Conservation (phyloP, 2,797 vertebrate genomes). For the Eurystomus glaucurus region DNA sequence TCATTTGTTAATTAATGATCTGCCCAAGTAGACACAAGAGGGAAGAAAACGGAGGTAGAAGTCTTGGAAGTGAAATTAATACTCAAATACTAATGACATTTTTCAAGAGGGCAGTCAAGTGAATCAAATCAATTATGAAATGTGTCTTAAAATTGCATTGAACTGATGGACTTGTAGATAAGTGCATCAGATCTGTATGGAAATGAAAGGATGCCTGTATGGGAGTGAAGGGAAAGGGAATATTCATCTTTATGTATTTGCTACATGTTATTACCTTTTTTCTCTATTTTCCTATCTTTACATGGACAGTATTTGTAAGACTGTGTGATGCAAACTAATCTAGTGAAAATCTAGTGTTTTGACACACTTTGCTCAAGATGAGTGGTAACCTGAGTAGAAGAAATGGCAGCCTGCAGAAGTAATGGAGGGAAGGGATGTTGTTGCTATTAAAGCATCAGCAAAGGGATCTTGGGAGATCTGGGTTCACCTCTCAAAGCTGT, state of each 20-base stretch:
- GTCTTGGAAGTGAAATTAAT: constrained; percentile 73
- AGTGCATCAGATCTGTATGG: constrained; percentile 13
- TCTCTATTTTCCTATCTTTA: not conserved
- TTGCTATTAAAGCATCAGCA: not conserved
- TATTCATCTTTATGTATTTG: constrained; percentile 11
- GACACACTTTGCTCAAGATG: not conserved
- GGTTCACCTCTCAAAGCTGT: not conserved
- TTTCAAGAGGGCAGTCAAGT: constrained; percentile 72
- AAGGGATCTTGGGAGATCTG: not conserved
- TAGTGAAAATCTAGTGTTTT: not conserved
- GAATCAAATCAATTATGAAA: constrained; percentile 74
- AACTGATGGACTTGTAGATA: not conserved
- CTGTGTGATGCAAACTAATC: not conserved
- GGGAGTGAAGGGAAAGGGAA: not conserved
- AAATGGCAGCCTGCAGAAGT: not conserved
- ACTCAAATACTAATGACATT: constrained; percentile 40
- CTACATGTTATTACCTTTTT: not conserved
- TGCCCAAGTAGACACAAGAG: constrained; percentile 18
- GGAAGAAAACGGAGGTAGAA: constrained; percentile 61
- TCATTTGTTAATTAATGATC: constrained; percentile 69
- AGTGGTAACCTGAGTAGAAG: not conserved
- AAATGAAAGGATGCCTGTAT: not conserved
- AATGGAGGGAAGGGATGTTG: not conserved
- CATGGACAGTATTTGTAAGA: not conserved
- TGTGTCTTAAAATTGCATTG: constrained; percentile 20